Conservation (phyloP, 2,888 invertebrate species). For the Lathronympha strigana region DNA sequence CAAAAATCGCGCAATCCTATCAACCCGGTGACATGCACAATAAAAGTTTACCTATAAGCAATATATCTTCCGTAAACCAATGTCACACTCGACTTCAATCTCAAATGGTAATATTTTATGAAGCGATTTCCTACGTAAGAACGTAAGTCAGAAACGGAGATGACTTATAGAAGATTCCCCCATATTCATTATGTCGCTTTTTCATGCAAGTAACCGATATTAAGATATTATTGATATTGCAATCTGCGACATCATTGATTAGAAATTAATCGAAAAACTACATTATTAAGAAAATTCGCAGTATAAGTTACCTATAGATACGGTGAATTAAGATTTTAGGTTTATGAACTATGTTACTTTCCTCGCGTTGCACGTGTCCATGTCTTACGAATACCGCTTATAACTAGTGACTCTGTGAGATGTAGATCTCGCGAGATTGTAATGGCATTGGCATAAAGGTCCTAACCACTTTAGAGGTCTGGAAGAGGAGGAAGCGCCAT, state of each 20-base stretch:
- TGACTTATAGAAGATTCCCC: slow-evolving; percentile 69
- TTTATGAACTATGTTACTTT: too few species aligned
- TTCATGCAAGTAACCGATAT: slow-evolving; percentile 38
- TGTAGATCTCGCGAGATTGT: too few species aligned
- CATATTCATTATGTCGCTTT: slow-evolving; percentile 66
- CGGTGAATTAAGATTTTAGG: too few species aligned
- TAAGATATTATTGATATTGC: slow-evolving; percentile 27
- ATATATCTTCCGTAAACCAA: slow-evolving; percentile 63
- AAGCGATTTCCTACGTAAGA: slow-evolving; percentile 69
- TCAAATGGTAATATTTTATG: slow-evolving; percentile 80
- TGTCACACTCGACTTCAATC: slow-evolving; percentile 74
- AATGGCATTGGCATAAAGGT: too few species aligned
- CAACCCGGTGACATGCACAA: slow-evolving; percentile 79
- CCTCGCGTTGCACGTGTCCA: too few species aligned
- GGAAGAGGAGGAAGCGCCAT: too few species aligned
- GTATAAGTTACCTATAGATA: background rate
- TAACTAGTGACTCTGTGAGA: too few species aligned
- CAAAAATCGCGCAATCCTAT: slow-evolving; percentile 65
- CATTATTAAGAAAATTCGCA: background rate
- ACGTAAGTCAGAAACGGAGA: slow-evolving; percentile 73
- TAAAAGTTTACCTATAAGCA: slow-evolving; percentile 83
- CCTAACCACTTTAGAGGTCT: too few species aligned
- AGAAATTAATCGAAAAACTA: background rate
- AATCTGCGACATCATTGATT: slow-evolving; percentile 17
- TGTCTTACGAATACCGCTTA: too few species aligned